phyloP scores from a whole-genome alignment of 2,888 invertebrate genomes.

The Nemotelus nigrinus region DNA sequence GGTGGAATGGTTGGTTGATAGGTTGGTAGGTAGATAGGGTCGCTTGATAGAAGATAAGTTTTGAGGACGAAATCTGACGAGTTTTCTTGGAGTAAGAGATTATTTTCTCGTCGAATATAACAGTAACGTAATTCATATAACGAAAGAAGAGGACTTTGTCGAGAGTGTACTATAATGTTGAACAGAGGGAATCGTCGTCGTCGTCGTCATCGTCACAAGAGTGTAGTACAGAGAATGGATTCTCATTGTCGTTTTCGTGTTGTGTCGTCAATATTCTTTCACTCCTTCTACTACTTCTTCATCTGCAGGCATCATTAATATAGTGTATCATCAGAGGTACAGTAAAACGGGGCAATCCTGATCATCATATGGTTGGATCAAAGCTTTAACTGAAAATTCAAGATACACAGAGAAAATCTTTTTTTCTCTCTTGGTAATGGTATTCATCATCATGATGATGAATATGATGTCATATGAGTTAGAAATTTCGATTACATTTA shows the following conservation, averaged over 20 bases:
- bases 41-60: background rate
- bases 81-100: constrained; percentile 20
- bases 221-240: background rate
- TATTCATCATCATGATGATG: too few relatives aligned
- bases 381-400: too few relatives aligned
- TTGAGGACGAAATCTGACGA: constrained; percentile 35
- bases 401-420: too few relatives aligned
- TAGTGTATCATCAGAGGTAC: background rate
- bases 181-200: constrained; percentile 4
- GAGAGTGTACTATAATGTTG: background rate
- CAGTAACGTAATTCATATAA: constrained; percentile 10
- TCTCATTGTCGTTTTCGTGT: constrained; percentile 27
- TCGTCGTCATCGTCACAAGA: constrained; percentile 5
- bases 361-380: too few relatives aligned
- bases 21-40: background rate
- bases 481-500: too few relatives aligned
- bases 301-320: background rate
- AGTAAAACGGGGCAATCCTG: background rate
- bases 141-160: constrained; percentile 1
- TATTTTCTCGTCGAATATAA: constrained; percentile 11
- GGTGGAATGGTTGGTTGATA: background rate
- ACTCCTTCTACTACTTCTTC: background rate
- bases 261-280: constrained; percentile 23
- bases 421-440: too few relatives aligned
- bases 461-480: too few relatives aligned